These are phyloP conservation scores for Heliconius hermathena DNA, from an alignment of 1,140 invertebrate species.

Conservation along the genomic window DNA sequence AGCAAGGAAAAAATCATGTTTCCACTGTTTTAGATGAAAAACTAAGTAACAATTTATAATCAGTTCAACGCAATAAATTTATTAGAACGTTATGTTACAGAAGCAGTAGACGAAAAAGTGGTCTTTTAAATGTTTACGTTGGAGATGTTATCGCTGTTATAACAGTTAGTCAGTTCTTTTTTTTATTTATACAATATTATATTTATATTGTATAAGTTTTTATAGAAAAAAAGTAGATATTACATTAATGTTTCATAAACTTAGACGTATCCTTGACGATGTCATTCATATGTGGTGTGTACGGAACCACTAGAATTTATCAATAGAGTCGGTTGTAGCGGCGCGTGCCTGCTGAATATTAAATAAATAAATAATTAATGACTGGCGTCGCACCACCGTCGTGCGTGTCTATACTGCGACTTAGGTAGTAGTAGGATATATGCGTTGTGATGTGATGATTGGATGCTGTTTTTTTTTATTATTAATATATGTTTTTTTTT, in stretches of 20 bases:
- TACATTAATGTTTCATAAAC: neutral
- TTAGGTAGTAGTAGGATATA: neutral
- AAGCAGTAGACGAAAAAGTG: slow-evolving; percentile 1
- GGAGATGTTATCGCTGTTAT: neutral
- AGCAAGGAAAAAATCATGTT: slow-evolving; percentile 39
- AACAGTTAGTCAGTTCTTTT: neutral
- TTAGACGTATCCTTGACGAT: neutral
- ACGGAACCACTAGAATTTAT: slow-evolving; percentile 12
- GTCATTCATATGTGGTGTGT: slow-evolving; percentile 3
- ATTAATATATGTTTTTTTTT: too few relatives aligned
- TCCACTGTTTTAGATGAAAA: slow-evolving; percentile 15
- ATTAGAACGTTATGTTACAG: slow-evolving; percentile 14
- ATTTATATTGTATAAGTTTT: neutral
- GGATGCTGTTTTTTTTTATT: neutral
- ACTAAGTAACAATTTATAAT: slow-evolving; percentile 27
- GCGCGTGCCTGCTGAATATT: slow-evolving; percentile 26
- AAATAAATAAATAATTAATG: slow-evolving; percentile 36
- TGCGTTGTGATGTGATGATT: neutral
- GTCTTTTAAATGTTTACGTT: slow-evolving; percentile 5
- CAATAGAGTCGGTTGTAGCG: slow-evolving; percentile 10
- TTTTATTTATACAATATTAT: neutral
- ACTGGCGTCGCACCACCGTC: slow-evolving; percentile 16
- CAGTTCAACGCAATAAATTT: slow-evolving; percentile 27
- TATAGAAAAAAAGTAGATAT: neutral
- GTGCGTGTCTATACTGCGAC: slow-evolving; percentile 22